Conservation (phyloP, 2,113 vertebrate genomes). For the Leucopsar rothschildi region DNA sequence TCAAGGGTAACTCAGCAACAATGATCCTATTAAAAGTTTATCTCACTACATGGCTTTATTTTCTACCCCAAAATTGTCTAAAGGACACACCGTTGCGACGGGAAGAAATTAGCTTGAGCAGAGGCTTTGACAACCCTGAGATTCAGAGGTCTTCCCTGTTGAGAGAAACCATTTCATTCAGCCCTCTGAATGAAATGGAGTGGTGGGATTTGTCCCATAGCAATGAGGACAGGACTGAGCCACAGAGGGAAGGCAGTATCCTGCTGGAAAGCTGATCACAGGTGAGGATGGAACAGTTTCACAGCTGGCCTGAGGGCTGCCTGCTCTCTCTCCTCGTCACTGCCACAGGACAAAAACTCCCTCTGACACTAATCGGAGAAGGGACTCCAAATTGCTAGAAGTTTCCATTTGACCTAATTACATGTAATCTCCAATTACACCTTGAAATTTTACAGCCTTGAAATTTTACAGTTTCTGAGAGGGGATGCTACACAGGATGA, state of each 20-base stretch:
- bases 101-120: neutral
- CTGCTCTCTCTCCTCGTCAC: neutral
- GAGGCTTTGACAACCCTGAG: neutral
- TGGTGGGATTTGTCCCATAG: accelerated
- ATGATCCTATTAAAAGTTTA: neutral
- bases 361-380: neutral
- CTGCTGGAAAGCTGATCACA: neutral
- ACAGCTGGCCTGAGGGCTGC: neutral
- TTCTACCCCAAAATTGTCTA: neutral
- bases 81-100: accelerated
- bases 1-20: neutral
- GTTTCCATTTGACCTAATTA: neutral
- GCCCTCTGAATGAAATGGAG: neutral
- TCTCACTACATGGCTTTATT: neutral
- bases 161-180: neutral
- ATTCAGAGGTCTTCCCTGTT: neutral
- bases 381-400: neutral
- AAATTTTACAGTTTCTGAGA: neutral
- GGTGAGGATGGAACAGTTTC: neutral
- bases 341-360: neutral
- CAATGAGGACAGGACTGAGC: neutral
- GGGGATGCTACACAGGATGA: neutral
- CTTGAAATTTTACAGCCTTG: neutral
- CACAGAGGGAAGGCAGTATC: neutral
- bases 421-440: neutral